Percentiles rank a stretch among this genome's conserved stretches.
These are phyloP conservation scores for Lepeophtheirus nordmannii DNA, from an alignment of 2,888 invertebrate species.

Conservation along the genomic window DNA sequence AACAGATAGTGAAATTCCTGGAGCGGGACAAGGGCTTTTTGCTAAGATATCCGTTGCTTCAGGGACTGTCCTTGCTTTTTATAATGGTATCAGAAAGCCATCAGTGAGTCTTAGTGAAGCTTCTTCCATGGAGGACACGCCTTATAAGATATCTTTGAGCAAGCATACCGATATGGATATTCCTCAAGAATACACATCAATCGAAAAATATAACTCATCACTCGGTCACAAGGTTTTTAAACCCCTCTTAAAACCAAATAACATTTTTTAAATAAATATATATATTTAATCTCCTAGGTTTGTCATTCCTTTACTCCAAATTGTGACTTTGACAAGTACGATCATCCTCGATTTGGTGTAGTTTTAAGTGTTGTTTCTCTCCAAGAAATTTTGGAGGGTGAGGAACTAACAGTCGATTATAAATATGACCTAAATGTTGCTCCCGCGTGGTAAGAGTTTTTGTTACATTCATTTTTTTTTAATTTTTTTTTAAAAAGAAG, in stretches of 20 bases:
- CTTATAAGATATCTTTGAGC: background rate
- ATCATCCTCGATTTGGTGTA: background rate
- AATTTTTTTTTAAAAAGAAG: no score
- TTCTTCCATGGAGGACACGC: background rate
- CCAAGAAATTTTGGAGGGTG: background rate
- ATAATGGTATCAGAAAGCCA: background rate
- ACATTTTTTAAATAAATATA: background rate
- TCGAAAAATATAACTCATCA: background rate
- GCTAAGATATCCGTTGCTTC: background rate
- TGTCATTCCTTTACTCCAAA: background rate
- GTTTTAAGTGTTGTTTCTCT: background rate
- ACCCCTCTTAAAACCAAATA: background rate
- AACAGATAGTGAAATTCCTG: background rate
- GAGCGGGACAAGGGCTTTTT: slow-evolving; percentile 4
- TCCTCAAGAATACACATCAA: background rate
- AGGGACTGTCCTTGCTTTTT: background rate
- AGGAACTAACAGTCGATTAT: background rate
- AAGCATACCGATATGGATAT: slow-evolving; percentile 1
- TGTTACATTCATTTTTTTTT: no score
- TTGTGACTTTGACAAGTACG: background rate
- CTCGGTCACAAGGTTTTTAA: background rate
- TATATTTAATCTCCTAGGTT: background rate
- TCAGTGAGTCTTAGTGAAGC: background rate
- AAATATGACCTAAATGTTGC: slow-evolving; percentile 6
- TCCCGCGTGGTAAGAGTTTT: background rate